A percentile compares a stretch with the other conserved stretches of the same genome.
Evolutionary conservation across 2,888 invertebrate species (phyloP).

Genomic region (Hipparchia semele): DNA sequence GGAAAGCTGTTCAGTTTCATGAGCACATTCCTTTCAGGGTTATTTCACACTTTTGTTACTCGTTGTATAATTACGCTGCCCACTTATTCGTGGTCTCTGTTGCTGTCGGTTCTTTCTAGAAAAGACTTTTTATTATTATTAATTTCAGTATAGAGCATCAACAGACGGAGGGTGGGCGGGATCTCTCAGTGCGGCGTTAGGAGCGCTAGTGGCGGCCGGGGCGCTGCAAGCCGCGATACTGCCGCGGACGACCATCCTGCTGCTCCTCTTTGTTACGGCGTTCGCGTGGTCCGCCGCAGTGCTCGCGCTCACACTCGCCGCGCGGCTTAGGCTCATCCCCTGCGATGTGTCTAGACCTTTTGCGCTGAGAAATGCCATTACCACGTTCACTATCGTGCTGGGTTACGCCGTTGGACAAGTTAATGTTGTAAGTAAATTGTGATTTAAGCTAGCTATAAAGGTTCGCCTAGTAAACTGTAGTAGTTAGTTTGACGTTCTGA

Average conservation of each 20-base stretch:
- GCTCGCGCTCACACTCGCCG: constrained; percentile 92
- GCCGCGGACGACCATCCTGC: constrained; percentile 92
- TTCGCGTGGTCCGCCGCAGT: constrained; percentile 96
- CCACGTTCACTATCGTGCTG: constrained; percentile 93
- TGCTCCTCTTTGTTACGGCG: constrained; percentile 93
- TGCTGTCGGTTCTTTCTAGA: too few relatives aligned
- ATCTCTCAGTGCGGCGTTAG: constrained; percentile 89
- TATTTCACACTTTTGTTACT: too few relatives aligned
- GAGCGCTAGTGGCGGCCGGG: constrained; percentile 89
- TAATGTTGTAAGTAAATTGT: constrained; percentile 90
- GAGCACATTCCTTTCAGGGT: too few relatives aligned
- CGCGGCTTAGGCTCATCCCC: constrained; percentile 90
- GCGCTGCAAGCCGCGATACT: constrained; percentile 90
- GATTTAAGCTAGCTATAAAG: background rate
- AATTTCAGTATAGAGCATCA: constrained; percentile 90
- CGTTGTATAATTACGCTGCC: too few relatives aligned
- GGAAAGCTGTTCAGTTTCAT: too few relatives aligned
- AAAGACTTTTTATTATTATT: background rate
- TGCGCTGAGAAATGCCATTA: constrained; percentile 91
- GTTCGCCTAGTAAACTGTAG: background rate
- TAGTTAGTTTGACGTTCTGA: too few relatives aligned
- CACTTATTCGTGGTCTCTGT: too few relatives aligned
- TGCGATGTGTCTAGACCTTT: constrained; percentile 95
- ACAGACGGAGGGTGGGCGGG: constrained; percentile 94
- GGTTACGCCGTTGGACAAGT: constrained; percentile 96